phyloP scores from a whole-genome alignment of 2,888 invertebrate species.

The Volucella zonaria region DNA sequence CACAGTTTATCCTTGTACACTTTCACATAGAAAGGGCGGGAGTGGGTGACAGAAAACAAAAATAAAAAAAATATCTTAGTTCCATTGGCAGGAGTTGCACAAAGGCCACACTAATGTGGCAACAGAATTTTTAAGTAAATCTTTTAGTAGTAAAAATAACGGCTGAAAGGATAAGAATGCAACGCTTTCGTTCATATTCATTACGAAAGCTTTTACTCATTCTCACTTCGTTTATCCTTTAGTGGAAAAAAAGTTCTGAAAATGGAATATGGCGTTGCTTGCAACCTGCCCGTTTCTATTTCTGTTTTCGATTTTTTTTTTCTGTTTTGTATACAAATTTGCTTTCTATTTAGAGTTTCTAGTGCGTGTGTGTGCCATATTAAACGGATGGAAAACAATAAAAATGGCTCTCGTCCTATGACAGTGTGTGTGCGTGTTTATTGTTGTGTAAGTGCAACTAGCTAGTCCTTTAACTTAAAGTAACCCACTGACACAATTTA shows the following conservation, averaged over 20 bases:
- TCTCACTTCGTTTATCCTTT: constrained; percentile 66
- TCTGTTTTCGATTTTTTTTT: constrained; percentile 2
- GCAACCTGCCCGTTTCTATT: constrained; percentile 24
- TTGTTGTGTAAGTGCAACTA: constrained; percentile 4
- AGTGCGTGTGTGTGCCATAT: constrained; percentile 64
- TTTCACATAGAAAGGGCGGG: not conserved
- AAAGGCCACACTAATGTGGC: constrained; percentile 51
- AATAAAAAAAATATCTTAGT: constrained; percentile 20
- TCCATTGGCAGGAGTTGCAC: constrained; percentile 28
- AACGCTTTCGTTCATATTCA: constrained; percentile 67
- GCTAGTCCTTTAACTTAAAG: constrained; percentile 57
- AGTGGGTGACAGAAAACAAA: not conserved
- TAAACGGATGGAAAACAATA: constrained; percentile 40
- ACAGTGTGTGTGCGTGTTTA: too few species aligned
- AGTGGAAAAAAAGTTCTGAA: constrained; percentile 34
- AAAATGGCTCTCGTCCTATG: constrained; percentile 21
- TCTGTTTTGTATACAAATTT: constrained; percentile 53
- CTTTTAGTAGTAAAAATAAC: constrained; percentile 52
- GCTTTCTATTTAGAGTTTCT: constrained; percentile 53
- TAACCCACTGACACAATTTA: constrained; percentile 73
- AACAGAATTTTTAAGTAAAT: constrained; percentile 58
- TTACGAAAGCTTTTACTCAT: constrained; percentile 72
- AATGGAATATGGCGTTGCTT: constrained; percentile 47
- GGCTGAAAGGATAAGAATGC: constrained; percentile 60
- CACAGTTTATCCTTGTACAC: constrained; percentile 1